These are phyloP conservation scores for Dicaeum eximium DNA, from an alignment of 2,113 vertebrate species.

Conservation along the genomic window DNA sequence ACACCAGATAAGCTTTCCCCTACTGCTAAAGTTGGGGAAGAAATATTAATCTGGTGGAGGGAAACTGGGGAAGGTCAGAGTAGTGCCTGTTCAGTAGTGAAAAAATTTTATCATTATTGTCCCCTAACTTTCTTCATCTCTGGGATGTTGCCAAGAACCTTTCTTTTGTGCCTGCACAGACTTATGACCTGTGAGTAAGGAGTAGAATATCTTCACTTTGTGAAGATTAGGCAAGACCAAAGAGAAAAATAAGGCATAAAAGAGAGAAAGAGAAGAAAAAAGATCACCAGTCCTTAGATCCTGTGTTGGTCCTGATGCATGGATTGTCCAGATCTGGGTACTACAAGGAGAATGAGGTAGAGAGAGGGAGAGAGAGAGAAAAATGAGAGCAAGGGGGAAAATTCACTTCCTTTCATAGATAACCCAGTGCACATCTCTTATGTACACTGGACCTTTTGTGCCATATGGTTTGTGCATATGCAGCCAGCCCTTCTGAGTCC, in stretches of 20 bases:
- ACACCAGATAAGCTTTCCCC: not conserved
- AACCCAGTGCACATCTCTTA: not conserved
- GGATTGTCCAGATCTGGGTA: not conserved
- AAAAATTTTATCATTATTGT: not conserved
- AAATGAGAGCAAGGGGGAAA: not conserved
- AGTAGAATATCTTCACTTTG: not conserved
- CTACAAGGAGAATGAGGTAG: too few species aligned
- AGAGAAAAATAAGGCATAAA: not conserved
- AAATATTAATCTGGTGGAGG: not conserved
- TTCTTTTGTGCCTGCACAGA: not conserved
- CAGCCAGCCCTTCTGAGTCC: not conserved
- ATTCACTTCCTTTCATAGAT: not conserved
- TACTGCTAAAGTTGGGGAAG: fast-evolving
- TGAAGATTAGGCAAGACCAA: not conserved
- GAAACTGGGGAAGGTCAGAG: not conserved
- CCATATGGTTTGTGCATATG: not conserved
- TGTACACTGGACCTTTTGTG: not conserved
- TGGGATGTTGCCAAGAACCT: not conserved
- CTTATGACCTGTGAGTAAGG: not conserved
- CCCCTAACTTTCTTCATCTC: not conserved
- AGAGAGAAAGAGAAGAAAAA: not conserved
- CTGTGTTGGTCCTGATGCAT: not conserved
- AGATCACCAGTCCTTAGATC: not conserved
- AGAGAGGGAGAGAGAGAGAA: not conserved
- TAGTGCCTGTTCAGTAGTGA: not conserved